Evolutionary conservation across 2,113 vertebrate species (phyloP).

Genomic region (Aptenodytes forsteri): DNA sequence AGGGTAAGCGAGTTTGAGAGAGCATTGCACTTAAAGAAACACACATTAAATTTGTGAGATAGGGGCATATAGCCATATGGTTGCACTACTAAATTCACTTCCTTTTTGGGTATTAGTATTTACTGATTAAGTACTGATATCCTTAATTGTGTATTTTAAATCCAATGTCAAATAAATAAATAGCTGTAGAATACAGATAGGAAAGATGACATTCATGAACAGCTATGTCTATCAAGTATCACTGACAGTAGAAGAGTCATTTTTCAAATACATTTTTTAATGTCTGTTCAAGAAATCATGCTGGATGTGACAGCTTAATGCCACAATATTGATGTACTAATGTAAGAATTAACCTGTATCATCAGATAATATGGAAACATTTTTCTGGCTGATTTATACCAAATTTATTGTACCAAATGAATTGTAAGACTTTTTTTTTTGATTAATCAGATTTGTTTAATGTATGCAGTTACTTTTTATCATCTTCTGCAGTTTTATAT

Average conservation of each 20-base stretch:
- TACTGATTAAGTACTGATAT: not conserved
- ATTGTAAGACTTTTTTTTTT: not conserved
- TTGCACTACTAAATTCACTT: not conserved
- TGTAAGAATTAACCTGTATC: not conserved
- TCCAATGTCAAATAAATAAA: not conserved
- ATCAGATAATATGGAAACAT: not conserved
- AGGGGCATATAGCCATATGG: not conserved
- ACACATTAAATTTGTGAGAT: not conserved
- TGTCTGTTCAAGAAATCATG: not conserved
- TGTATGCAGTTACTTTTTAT: not conserved
- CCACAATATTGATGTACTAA: not conserved
- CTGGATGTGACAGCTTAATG: not conserved
- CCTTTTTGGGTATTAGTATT: not conserved
- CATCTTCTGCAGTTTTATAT: not conserved
- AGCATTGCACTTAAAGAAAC: not conserved
- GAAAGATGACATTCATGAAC: not conserved
- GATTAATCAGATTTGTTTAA: not conserved
- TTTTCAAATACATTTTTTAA: not conserved
- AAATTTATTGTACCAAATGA: not conserved
- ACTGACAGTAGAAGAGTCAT: not conserved
- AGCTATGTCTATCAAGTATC: not conserved
- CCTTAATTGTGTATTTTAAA: not conserved
- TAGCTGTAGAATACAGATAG: not conserved
- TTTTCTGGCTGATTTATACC: not conserved
- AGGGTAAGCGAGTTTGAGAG: not conserved